Base-by-base conservation (phyloP, 2,113 vertebrate genomes). In the Anolis sagrei region DNA sequence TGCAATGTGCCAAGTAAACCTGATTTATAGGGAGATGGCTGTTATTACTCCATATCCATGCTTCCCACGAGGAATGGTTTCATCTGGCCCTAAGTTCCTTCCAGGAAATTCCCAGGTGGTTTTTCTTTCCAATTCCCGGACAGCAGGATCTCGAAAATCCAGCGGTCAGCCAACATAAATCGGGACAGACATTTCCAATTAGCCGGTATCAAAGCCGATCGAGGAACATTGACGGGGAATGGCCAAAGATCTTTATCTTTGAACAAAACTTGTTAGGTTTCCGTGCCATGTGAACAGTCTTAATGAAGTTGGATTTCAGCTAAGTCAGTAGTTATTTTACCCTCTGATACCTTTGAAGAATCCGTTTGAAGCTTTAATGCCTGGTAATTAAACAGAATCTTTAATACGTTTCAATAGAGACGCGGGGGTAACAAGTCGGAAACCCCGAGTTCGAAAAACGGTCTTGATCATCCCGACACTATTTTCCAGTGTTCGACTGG, bases 181-280 rank as follows among this genome's bases (percentile, higher is more conserved):
- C 88, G 84, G 73, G 82, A 89, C 62, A 4, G 44, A 92, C 87
- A 86, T 88, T 90, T 51, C 91, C 90, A 95, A 94, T 95, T 95
- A 94, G 89, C 81, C 79, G 82, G 81, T 93, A 94, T 94, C 93
- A 94, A 93, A 94, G 92, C 91, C 88, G 92, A 95, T 88, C 85
- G 88, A 88, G 88, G 83, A 76, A 93, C 90, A 93, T 94, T 91
- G 88, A 88, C 78, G 91, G 89, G 86, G 92, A 86, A 89, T 89
- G 91, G 94, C 94, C 93, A 94, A 94, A 95, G 93, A 95, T 92
- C 89, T 88, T 0, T 88, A 93, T 94, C 94, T 94, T 94, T 94
- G 94, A 94, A 94, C 92, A 94, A 94, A 94, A 94, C 92, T 94
- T 93, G 91, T 89, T 93, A 94, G 90, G 87, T 89, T 81, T 92